Base-by-base conservation (phyloP, 2,888 invertebrate genomes). In the Scrobipalpa costella region DNA sequence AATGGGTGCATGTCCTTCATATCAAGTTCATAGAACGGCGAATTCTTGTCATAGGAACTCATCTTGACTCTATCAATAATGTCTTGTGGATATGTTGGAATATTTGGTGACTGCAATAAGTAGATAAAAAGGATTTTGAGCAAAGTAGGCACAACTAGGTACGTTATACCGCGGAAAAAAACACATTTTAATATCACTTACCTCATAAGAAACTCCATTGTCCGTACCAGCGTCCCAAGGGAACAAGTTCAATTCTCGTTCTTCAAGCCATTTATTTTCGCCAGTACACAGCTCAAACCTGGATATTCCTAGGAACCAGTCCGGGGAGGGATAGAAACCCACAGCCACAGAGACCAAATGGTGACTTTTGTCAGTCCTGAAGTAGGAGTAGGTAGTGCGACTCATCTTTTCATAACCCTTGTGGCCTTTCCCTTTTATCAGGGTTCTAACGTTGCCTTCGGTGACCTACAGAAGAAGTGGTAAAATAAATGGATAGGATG, bases 211-310 rank as follows among this genome's bases (percentile, higher is more conserved):
- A 6, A 98, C 94, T 0, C 99, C 99, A 75, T 94, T 94, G 76
- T 99, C 98, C 1, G 98, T 98, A 0, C 99, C 99, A 47, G 98
- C 98, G 86, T 99, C 99, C 93, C 97, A 98, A 0, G 98, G 98
- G 80, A 94, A 97, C 17, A 99, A 91, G 84, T 98, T 96, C 34
- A 99, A 92, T 61, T 94, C 94, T 71, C 96, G 89, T 66, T 96
- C 94, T 64, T 95, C 94, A 9, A 96, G 92, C 99, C 99, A 99
- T 0, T 96, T 94, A 76, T 98, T 98, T 80, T 98, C 96, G 47
- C 92, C 85, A 62, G 95, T 93, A 73, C 99, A 99, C 5, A 99
- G 90, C 80, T 99, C 96, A 62, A 98, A 90, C 0, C 96, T 95
- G 52, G 95, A 96, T 0, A 99, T 95, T 1, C 99, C 99, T 3